These are phyloP conservation scores for Alligator mississippiensis DNA, from an alignment of 2,113 vertebrate genomes.

Conservation along the genomic window DNA sequence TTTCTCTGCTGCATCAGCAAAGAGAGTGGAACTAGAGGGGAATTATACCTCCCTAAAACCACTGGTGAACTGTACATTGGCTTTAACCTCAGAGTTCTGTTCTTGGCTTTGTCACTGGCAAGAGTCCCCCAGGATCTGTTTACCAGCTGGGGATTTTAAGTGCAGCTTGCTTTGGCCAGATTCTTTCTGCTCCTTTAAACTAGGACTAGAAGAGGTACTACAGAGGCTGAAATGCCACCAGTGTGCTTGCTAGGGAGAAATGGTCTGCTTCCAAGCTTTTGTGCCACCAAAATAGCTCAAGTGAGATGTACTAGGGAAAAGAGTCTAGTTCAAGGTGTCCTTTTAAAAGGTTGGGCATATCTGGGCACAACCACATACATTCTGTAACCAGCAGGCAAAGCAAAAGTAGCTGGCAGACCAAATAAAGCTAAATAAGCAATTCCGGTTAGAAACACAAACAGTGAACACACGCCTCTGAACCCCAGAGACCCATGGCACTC, in stretches of 20 bases:
- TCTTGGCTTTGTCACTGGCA: slow-evolving; percentile 3
- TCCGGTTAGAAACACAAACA: slow-evolving; percentile 50
- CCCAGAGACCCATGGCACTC: not conserved
- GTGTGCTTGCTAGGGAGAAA: not conserved
- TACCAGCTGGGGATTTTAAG: not conserved
- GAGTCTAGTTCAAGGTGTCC: not conserved
- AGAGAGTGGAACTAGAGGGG: not conserved
- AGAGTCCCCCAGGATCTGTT: not conserved
- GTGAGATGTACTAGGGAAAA: not conserved
- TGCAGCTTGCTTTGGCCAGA: not conserved
- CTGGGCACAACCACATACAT: not conserved
- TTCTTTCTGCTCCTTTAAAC: not conserved
- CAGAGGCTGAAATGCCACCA: not conserved
- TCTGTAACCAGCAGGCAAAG: not conserved
- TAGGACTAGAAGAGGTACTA: not conserved
- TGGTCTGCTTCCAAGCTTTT: not conserved
- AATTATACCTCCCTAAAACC: not conserved
- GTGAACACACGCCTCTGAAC: not conserved
- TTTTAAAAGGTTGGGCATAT: not conserved
- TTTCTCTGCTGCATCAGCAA: slow-evolving; percentile 30
- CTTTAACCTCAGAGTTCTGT: not conserved
- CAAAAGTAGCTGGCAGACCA: not conserved
- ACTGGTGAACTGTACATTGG: not conserved
- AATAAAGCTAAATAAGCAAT: slow-evolving; percentile 42
- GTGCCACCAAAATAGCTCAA: not conserved